Evolutionary conservation across 2,797 vertebrate genomes (phyloP), one percentile per base, ranked within the genome.

Genomic region (Peromyscus eremicus): DNA sequence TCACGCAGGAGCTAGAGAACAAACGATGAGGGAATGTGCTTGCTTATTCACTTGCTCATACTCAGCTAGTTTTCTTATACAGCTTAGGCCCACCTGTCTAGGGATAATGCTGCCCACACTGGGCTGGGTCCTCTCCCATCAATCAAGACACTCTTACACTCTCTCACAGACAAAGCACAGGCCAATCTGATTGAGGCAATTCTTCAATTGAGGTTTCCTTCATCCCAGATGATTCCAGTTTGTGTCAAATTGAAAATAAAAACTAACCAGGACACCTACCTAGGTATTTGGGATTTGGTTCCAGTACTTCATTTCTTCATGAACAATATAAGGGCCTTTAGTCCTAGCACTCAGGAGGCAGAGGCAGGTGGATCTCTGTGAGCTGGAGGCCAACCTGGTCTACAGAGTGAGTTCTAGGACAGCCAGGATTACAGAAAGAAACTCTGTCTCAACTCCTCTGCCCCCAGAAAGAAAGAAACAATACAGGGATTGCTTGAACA

Each of bases 301-400:
- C 62, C 57, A 94, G 68, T 66, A 73, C 92, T 95, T 88, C 52
- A 92, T 77, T 88, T 82, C 55, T 40, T 95, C 37, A 21, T n/a
- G 27, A 71, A 62, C n/a, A 77, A 92, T 79, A 81, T 5, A 91
- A 25, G 6, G 27, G 62, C 62, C 25, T 64, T 64, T 64, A 64
- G 25, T 64, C 8, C 62, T 25, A 64, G 62, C 62, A 64, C 62
- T 25, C 25, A 27, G 62, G 62, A 64, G 62, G 62, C 25, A 64
- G 25, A 64, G 62, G 25, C 62, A 64, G 25, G 25, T 64, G 9
- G 62, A 64, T 64, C 27, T 64, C 62, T 64, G 62, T 64, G 62
- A 64, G 62, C 23, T 64, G 25, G 2, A 64, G 23, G 27, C 27
- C 62, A 64, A 9, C 25, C 62, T 64, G 25, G 5, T 29, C 25